Base-by-base conservation (phyloP, 2,888 invertebrate genomes). In the Ectemnius continuus region DNA sequence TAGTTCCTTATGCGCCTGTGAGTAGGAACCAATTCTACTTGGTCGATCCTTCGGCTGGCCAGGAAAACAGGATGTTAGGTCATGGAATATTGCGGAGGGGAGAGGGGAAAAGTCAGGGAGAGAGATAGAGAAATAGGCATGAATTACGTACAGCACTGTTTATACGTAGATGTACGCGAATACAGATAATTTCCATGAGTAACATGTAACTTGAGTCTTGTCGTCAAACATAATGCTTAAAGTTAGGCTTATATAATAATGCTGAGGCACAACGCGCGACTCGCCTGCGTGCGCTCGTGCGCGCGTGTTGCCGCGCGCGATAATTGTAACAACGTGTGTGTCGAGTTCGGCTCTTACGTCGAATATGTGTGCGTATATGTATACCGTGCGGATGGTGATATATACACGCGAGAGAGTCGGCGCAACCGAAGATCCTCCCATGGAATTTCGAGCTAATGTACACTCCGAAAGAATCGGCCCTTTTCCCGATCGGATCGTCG, bases 391-490 rank as follows among this genome's bases (percentile, higher is more conserved):
- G 61, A 72, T 76, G 70, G 74, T 79, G 86, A 85, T 85, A 85
- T 85, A 81, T 83, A 86, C 84, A 86, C 79, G 79, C 61, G 69
- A 77, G 73, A 61, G 48, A 69, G 67, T 75, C 71, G 81, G 75
- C 75, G 81, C 76, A 81, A 76, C 63, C 28, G 13, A 14, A 52
- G n/a, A 52, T 16, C 16, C 16, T 16, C 52, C 6, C 36, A 36
- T 36, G 52, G 52, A 52, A 52, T 52, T 14, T 52, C 52, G 16
- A 16, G 16, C n/a, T 52, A 52, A 52, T 52, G 52, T 52, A 52
- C 52, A 52, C 16, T 14, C 16, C 52, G n/a, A 52, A 52, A 52
- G 14, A 14, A 52, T 0, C 52, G 4, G n/a, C 14, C 14, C 52
- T 52, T 13, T 16, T 13, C n/a, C 52, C 52, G 52, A 52, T 14